Evolutionary conservation across 2,113 vertebrate species (phyloP).

Genomic region (Pangasianodon gigas): DNA sequence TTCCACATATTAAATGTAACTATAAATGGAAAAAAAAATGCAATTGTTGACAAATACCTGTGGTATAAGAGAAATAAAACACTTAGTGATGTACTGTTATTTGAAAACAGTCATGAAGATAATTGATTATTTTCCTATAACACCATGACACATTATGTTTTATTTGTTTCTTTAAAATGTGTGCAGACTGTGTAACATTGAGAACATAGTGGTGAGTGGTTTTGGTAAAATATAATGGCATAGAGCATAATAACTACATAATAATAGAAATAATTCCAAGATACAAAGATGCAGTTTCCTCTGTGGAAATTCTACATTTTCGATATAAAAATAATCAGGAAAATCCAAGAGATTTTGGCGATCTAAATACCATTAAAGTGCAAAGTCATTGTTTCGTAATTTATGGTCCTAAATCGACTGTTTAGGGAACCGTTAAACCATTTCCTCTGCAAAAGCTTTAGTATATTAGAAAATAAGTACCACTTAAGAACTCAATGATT

Average conservation of each 20-base stretch:
- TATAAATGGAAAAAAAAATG: neutral
- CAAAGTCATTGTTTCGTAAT: neutral
- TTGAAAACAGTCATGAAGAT: neutral
- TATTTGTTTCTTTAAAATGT: neutral
- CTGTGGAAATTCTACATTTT: neutral
- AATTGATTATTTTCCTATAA: neutral
- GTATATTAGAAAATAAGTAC: neutral
- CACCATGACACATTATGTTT: neutral
- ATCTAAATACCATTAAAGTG: neutral
- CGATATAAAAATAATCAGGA: neutral
- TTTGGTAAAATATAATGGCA: neutral
- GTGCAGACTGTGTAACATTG: neutral
- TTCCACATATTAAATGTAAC: neutral
- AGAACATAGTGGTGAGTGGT: neutral
- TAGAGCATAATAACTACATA: too few species aligned
- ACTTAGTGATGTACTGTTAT: neutral
- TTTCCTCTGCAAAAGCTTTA: neutral
- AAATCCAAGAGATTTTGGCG: neutral
- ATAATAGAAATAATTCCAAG: neutral
- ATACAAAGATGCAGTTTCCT: neutral
- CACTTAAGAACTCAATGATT: neutral
- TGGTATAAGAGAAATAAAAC: neutral
- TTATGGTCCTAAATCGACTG: neutral
- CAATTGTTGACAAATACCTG: too few species aligned
- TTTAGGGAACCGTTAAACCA: neutral